phyloP scores from a whole-genome alignment of 2,888 invertebrate genomes.

The Drosophila pegasa region DNA sequence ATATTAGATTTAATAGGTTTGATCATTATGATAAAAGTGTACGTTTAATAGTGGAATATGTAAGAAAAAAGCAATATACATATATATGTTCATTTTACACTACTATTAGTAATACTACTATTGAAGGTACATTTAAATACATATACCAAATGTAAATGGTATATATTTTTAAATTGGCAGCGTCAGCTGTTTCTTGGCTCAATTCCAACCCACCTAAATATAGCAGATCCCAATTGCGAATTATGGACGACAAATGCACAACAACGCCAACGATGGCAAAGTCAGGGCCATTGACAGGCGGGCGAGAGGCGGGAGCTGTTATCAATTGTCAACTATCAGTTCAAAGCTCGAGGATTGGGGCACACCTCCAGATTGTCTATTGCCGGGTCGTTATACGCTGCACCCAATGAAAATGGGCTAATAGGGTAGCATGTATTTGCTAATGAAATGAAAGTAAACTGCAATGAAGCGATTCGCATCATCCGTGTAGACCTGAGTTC shows the following conservation, averaged over 20 bases:
- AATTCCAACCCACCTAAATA: constrained; percentile 45
- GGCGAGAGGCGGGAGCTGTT: constrained; percentile 10
- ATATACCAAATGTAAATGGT: not conserved
- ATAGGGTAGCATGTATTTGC: not conserved
- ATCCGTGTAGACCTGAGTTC: not conserved
- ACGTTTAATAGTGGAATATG: not conserved
- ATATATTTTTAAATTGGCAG: constrained; percentile 24
- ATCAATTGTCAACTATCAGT: constrained; percentile 42
- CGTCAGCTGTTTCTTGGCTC: constrained; percentile 19
- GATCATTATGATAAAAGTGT: not conserved
- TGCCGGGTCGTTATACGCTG: constrained; percentile 6
- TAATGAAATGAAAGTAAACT: not conserved
- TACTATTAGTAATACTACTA: too few relatives aligned
- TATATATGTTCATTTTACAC: too few relatives aligned
- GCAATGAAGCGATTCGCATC: too few relatives aligned
- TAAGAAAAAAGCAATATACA: too few relatives aligned
- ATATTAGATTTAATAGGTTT: not conserved
- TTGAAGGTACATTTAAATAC: too few relatives aligned
- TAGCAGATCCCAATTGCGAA: constrained; percentile 27
- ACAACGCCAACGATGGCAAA: constrained; percentile 6
- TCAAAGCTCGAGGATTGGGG: constrained; percentile 4
- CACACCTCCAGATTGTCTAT: constrained; percentile 26
- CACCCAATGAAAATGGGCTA: not conserved
- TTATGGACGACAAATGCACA: constrained; percentile 33
- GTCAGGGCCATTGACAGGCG: constrained; percentile 35